Evolutionary conservation across 2,888 invertebrate genomes (phyloP), one percentile per base, ranked within the genome.

Genomic region (Diogma glabrata): DNA sequence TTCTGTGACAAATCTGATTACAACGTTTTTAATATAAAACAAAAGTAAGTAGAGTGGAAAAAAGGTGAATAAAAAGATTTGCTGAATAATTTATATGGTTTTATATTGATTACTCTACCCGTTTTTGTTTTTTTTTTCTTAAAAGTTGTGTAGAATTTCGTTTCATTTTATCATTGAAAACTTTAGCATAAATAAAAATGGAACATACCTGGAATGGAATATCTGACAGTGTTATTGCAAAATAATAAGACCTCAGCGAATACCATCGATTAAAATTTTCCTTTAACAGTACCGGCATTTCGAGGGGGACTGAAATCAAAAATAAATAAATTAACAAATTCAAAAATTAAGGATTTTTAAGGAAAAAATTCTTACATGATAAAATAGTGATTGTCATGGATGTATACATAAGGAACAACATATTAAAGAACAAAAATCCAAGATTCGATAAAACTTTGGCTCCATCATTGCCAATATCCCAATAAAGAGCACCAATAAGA

Each of bases 381-480:
- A 97, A 78, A 63, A 97, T 94, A 45, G 96, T 97, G 62, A 96
- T 95, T 67, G 96, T 97, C 87, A 97, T 92, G n/a, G 96, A 93
- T 0, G 95, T 94, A 75, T 96, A 97, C 92, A 96, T 96, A 57
- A 96, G 81, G 77, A 97, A 97, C 64, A 97, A 77, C 87, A 96
- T 91, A 69, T 94, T 94, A 79, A 97, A 96, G 79, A 97, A 96
- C 22, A 96, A 76, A 75, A 93, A 95, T 55, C 94, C 95, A 59
- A 94, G 82, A 70, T 97, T 97, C 66, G 93, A 94, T 56, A 94
- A 81, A 54, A 94, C 93, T 72, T 95, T 95, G 60, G 88, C 86
- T 60, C 93, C 95, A 70, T 96, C 94, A 66, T 96, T 87, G 54
- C 95, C 95, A 64, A 92, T 94, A 66, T 92, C 88, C 69, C 91